Percentiles rank a stretch among this genome's conserved stretches.
Conservation (phyloP, 2,113 vertebrate species). For the Vulpes vulpes region DNA sequence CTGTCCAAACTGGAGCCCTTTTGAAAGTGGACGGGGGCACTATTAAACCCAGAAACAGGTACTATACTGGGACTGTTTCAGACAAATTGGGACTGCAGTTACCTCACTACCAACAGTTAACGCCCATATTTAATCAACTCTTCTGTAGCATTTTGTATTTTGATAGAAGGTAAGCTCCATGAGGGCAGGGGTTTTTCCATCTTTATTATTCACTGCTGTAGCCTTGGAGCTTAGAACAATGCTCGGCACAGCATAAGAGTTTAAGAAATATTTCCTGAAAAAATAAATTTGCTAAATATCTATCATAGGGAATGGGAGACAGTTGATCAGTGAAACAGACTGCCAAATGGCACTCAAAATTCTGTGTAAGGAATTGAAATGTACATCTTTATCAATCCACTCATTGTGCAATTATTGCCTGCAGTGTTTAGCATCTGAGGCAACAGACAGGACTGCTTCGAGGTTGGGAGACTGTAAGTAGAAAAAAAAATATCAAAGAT, state of each 20-base stretch:
- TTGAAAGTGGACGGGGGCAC: background rate
- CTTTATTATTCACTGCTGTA: background rate
- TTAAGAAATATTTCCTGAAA: constrained; percentile 21
- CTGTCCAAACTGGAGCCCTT: background rate
- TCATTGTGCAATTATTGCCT: background rate
- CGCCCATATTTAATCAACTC: background rate
- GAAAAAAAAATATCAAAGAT: background rate
- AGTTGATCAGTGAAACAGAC: background rate
- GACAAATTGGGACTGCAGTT: background rate
- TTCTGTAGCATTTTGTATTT: background rate
- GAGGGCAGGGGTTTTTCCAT: background rate
- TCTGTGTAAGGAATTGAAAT: background rate
- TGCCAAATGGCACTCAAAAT: background rate
- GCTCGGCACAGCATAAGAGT: background rate
- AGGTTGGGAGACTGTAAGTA: background rate
- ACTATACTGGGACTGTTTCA: background rate
- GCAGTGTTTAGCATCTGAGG: background rate
- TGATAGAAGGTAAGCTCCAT: background rate
- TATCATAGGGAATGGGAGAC: background rate
- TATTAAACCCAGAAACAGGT: background rate
- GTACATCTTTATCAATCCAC: background rate
- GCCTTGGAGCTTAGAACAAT: background rate
- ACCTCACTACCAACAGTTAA: background rate
- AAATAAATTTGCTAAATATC: constrained; percentile 35
- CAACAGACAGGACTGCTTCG: background rate